Evolutionary conservation across 2,888 invertebrate species (phyloP).

Genomic region (Hydriomena furcata): DNA sequence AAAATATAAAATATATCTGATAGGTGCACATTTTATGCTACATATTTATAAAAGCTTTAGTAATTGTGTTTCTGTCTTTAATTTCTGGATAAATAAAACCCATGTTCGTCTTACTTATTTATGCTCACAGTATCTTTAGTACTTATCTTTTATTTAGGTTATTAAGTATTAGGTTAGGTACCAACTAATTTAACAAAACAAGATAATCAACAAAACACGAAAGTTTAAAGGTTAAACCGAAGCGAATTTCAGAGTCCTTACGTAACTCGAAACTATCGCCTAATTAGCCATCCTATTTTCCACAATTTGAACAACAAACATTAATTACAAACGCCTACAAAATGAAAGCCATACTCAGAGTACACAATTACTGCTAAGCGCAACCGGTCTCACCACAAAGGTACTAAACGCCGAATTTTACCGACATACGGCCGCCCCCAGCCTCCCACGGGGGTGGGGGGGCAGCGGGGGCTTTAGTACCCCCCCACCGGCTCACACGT

Average conservation of each 20-base stretch:
- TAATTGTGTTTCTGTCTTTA: too few species aligned
- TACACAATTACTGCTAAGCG: slow-evolving; percentile 74
- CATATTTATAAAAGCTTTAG: too few species aligned
- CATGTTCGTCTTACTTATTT: too few species aligned
- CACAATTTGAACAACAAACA: slow-evolving; percentile 40
- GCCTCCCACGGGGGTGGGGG: slow-evolving; percentile 38
- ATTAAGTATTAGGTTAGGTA: too few species aligned
- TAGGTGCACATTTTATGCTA: too few species aligned
- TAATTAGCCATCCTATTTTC: slow-evolving; percentile 31
- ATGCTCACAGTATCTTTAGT: too few species aligned
- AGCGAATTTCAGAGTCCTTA: slow-evolving; percentile 5
- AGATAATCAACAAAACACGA: slow-evolving; percentile 2
- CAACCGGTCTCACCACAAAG: slow-evolving; percentile 75
- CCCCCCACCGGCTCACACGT: slow-evolving; percentile 76
- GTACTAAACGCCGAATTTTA: slow-evolving; percentile 81
- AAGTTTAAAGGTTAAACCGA: too few species aligned
- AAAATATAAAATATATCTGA: too few species aligned
- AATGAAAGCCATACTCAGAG: slow-evolving; percentile 54
- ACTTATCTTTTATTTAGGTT: too few species aligned
- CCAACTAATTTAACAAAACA: not conserved
- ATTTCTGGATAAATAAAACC: too few species aligned
- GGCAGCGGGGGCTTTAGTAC: slow-evolving; percentile 44
- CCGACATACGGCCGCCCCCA: slow-evolving; percentile 56
- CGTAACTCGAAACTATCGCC: slow-evolving; percentile 27
- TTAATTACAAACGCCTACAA: slow-evolving; percentile 54